phyloP scores from a whole-genome alignment of 2,797 vertebrate genomes.

The Typhlichthys eigenmanni region DNA sequence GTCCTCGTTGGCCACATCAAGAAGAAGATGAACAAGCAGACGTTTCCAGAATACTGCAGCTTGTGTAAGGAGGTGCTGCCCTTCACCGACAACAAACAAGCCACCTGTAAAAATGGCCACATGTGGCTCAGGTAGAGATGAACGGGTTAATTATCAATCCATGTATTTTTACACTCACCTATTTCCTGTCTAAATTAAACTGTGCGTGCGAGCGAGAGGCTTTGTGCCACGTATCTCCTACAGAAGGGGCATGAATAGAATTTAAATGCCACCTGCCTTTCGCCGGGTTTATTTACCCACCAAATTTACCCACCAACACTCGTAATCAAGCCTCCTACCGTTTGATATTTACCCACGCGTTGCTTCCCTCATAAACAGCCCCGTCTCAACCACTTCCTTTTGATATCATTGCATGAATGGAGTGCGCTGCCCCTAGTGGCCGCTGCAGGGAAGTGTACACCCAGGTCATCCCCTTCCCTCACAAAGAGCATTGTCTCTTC shows the following conservation, averaged over 20 bases:
- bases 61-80: conserved; percentile 90
- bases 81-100: conserved; percentile 87
- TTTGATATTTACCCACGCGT: conserved; percentile 70
- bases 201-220: background rate
- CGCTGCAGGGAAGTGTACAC: conserved; percentile 39
- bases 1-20: conserved; percentile 94
- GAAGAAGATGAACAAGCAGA: conserved; percentile 98
- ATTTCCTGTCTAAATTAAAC: conserved; percentile 15
- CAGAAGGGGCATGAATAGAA: conserved; percentile 41
- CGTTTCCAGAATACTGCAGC: conserved; percentile 90
- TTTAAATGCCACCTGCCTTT: conserved; percentile 44
- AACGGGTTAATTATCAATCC: background rate
- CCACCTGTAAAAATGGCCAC: conserved; percentile 89
- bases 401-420: conserved; percentile 13
- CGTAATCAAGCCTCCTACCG: conserved; percentile 63
- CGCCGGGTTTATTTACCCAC: conserved; percentile 61
- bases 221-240: conserved; percentile 19
- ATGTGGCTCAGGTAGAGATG: conserved; percentile 89
- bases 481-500: conserved; percentile 35
- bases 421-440: conserved; percentile 58
- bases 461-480: conserved; percentile 31
- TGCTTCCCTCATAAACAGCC: conserved; percentile 46
- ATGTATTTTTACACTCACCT: background rate
- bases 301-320: conserved; percentile 53
- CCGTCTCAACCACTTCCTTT: conserved; percentile 39